phyloP scores from a whole-genome alignment of 1,140 invertebrate species.

The Drosophila simulans region DNA sequence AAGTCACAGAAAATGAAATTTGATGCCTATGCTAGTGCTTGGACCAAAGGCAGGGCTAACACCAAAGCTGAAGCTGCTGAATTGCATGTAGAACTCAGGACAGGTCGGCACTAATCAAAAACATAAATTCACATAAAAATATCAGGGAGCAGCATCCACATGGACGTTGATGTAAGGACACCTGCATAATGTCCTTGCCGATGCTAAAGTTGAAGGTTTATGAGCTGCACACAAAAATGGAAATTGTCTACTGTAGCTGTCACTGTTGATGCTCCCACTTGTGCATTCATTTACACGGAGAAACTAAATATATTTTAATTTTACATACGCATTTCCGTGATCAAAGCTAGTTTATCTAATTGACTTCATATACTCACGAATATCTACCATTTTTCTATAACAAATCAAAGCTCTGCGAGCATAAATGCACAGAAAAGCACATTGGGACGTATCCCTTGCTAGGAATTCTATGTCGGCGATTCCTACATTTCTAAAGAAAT shows the following conservation, averaged over 20 bases:
- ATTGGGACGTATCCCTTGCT: too few species aligned
- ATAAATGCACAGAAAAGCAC: too few species aligned
- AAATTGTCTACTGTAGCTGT: conserved; percentile 64
- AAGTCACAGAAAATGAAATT: conserved; percentile 60
- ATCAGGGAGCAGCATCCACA: conserved; percentile 45
- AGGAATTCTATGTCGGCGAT: too few species aligned
- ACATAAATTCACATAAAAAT: conserved; percentile 83
- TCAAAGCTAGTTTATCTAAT: neutral
- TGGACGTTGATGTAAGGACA: conserved; percentile 49
- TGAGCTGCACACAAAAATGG: conserved; percentile 79
- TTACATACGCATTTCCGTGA: neutral
- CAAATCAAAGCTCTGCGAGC: too few species aligned
- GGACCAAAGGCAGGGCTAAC: conserved; percentile 2
- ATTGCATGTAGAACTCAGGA: conserved; percentile 75
- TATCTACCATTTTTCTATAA: too few species aligned
- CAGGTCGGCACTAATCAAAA: conserved; percentile 74
- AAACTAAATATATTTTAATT: neutral
- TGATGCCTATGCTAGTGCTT: conserved; percentile 21
- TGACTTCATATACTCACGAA: neutral
- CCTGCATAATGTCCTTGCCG: conserved; percentile 69
- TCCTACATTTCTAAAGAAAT: too few species aligned
- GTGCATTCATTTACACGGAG: conserved; percentile 33
- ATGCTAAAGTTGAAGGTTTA: conserved; percentile 77
- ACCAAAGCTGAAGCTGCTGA: conserved; percentile 26
- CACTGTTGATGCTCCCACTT: conserved; percentile 36